Evolutionary conservation across 2,797 vertebrate genomes (phyloP).

Genomic region (Phylloscopus collybita): DNA sequence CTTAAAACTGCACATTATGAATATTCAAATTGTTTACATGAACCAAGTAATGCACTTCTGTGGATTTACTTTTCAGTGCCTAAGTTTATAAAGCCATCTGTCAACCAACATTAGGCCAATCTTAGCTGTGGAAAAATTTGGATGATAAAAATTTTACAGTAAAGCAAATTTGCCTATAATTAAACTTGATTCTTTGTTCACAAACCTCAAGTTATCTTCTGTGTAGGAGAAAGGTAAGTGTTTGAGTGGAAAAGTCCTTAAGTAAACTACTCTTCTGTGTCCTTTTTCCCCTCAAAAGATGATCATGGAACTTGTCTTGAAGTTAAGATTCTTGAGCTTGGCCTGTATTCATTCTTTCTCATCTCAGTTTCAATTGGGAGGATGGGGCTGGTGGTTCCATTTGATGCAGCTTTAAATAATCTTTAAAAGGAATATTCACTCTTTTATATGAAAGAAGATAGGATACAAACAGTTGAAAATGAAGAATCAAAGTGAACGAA

Average conservation of each 20-base stretch:
- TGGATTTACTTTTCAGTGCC: slow-evolving; percentile 48
- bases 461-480: not conserved
- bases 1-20: slow-evolving; percentile 54
- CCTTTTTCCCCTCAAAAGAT: not conserved
- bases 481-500: not conserved
- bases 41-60: slow-evolving; percentile 35
- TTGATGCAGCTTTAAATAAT: not conserved
- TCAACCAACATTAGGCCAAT: not conserved
- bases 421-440: not conserved
- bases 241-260: not conserved
- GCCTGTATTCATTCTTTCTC: not conserved
- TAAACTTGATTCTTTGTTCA: slow-evolving; percentile 45
- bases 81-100: slow-evolving; percentile 45
- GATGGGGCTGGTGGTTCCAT: not conserved
- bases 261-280: not conserved
- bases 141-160: not conserved
- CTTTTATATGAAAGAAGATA: not conserved
- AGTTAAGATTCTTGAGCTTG: not conserved
- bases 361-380: not conserved
- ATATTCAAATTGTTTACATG: slow-evolving; percentile 44
- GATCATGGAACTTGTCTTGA: not conserved
- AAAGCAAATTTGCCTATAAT: not conserved
- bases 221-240: slow-evolving; percentile 25
- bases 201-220: slow-evolving; percentile 40
- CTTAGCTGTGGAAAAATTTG: not conserved